Evolutionary conservation across 2,797 vertebrate genomes (phyloP).

Genomic region (Alosa sapidissima): DNA sequence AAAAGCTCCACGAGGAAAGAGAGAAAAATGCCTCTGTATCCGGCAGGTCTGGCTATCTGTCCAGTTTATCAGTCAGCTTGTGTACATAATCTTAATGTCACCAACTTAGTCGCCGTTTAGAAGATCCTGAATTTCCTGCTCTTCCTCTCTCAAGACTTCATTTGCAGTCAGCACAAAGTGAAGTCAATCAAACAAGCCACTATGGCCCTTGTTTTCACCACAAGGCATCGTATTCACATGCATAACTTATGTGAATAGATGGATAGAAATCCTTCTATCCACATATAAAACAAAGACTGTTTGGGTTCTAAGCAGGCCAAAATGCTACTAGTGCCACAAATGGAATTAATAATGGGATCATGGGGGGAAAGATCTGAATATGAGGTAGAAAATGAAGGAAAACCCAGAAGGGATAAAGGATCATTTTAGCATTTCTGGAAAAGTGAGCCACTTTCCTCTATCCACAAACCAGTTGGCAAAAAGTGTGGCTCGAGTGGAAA

Average conservation of each 20-base stretch:
- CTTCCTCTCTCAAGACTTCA: background rate
- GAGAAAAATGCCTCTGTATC: background rate
- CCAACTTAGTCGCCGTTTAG: background rate
- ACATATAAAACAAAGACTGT: background rate
- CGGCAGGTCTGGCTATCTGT: background rate
- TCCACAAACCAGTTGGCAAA: constrained; percentile 43
- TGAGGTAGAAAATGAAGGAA: constrained; percentile 24
- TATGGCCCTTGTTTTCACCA: background rate
- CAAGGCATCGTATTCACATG: background rate
- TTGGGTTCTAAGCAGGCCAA: background rate
- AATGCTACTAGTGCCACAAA: constrained; percentile 24
- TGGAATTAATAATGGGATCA: constrained; percentile 26
- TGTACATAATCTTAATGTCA: constrained; percentile 18
- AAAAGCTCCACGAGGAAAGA: background rate
- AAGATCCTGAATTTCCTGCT: constrained; percentile 2
- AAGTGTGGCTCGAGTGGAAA: constrained; percentile 45
- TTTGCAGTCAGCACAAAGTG: background rate
- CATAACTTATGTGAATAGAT: background rate
- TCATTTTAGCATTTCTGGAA: constrained; percentile 42
- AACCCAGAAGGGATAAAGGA: constrained; percentile 38
- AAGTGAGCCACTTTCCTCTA: constrained; percentile 26
- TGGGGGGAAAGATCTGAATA: background rate
- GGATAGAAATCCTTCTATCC: background rate
- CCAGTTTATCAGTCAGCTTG: background rate
- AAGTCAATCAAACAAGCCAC: background rate